A percentile compares a stretch with the other conserved stretches of the same genome.
Evolutionary conservation across 64 coral and sea anemone genomes (phyloP).

Genomic region (Pachyseris speciosa): DNA sequence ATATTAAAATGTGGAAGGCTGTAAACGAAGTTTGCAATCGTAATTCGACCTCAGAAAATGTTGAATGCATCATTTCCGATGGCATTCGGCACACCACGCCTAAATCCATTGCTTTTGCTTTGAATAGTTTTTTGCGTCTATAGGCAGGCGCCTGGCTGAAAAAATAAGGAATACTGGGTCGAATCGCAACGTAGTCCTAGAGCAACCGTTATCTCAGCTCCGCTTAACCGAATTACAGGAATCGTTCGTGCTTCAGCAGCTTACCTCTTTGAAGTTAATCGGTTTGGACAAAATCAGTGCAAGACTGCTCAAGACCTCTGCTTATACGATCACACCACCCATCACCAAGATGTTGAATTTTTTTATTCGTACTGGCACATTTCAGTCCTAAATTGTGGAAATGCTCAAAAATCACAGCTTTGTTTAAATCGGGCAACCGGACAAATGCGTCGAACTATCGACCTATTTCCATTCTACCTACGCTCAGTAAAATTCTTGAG

Average conservation of each 20-base stretch:
- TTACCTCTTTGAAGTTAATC: constrained; percentile 45
- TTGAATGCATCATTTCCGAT: constrained; percentile 60
- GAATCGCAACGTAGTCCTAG: background rate
- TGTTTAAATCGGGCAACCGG: constrained; percentile 62
- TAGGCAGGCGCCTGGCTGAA: constrained; percentile 56
- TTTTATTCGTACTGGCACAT: constrained; percentile 51
- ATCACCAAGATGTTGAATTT: constrained; percentile 48
- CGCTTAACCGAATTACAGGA: constrained; percentile 63
- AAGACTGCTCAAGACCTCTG: constrained; percentile 11
- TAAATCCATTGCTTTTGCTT: constrained; percentile 21
- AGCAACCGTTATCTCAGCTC: constrained; percentile 48
- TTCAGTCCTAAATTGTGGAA: constrained; percentile 73
- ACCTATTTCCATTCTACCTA: constrained; percentile 54
- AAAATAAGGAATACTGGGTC: constrained; percentile 32
- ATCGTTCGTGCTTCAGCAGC: constrained; percentile 58
- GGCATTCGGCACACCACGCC: constrained; percentile 43
- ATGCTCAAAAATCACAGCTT: constrained; percentile 59
- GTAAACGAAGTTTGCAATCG: constrained; percentile 71
- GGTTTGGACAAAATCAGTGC: constrained; percentile 48
- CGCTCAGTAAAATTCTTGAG: too few relatives aligned
- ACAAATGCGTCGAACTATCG: constrained; percentile 62
- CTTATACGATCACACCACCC: constrained; percentile 42
- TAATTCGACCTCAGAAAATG: constrained; percentile 8
- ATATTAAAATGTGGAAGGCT: constrained; percentile 64
- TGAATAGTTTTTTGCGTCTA: constrained; percentile 71